Evolutionary conservation across 2,888 invertebrate species (phyloP), one percentile per base, ranked within the genome.

Genomic region (Eubasilissa splendida): DNA sequence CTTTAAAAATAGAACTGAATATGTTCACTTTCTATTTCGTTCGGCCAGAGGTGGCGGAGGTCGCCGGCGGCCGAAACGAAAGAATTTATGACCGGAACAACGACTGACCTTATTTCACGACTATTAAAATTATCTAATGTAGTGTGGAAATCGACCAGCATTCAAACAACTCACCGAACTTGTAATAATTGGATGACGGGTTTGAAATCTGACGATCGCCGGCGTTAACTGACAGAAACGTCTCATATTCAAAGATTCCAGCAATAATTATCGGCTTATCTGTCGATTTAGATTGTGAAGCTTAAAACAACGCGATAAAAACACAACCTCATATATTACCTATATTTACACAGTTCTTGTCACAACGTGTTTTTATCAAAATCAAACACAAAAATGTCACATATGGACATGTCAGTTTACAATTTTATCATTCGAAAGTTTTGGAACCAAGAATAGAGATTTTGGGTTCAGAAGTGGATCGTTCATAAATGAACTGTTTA

Each of bases 21-120:
- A n/a, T 12, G 22, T 22, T 14, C 52, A 80, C 80, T 80, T 80
- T 80, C 80, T 76, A 80, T 76, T 80, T 76, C 70, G 12, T 70
- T 31, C 14, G 59, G 50, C 76, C 68, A 76, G 76, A 80, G 80
- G 80, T 63, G 42, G 58, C 12, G 22, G 50, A 31, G 56, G 14
- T n/a, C 53, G 75, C 76, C 12, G 22, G 50, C 11, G 56, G 14
- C 14, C 53, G 75, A 80, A 76, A 56, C 50, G 74, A 79, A 79
- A 76, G 76, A 42, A 42, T 74, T 58, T 60, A 54, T 66, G 74
- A 75, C 74, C 79, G 50, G 59, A 75, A 75, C 31, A 54, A 63
- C 52, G 14, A 54, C 42, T 76, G 76, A 76, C 76, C 76, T 76
- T 76, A 76, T 59, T 76, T 75, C 22, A 5, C 75, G 75, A 33